phyloP scores from a whole-genome alignment of 2,888 invertebrate genomes.

The Coleophora deauratella region DNA sequence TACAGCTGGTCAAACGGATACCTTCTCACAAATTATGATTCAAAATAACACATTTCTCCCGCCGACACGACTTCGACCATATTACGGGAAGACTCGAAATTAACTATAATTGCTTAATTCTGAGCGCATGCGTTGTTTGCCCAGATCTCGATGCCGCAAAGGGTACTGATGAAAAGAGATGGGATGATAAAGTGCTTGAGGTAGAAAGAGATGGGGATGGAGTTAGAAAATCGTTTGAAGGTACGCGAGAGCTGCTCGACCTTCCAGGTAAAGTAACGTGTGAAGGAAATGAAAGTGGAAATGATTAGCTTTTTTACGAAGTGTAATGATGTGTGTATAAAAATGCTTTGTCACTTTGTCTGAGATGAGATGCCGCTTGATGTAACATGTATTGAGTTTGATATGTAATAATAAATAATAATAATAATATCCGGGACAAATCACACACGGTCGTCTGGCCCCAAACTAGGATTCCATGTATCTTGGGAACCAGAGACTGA shows the following conservation, averaged over 20 bases:
- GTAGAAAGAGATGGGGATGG: constrained; percentile 33
- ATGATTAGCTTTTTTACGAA: constrained; percentile 18
- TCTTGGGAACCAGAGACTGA: too few species aligned
- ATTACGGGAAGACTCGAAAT: constrained; percentile 67
- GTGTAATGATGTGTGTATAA: background rate
- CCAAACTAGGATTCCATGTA: too few species aligned
- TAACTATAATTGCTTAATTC: constrained; percentile 75
- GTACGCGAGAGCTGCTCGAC: constrained; percentile 33
- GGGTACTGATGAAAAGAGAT: constrained; percentile 32
- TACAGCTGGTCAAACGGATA: constrained; percentile 69
- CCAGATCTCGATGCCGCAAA: constrained; percentile 45
- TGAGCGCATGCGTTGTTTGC: constrained; percentile 55
- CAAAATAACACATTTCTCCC: constrained; percentile 69
- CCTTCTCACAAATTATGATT: constrained; percentile 72
- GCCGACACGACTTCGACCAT: constrained; percentile 55
- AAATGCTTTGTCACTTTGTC: constrained; percentile 28
- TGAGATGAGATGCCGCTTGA: constrained; percentile 5
- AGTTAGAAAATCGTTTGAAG: constrained; percentile 20
- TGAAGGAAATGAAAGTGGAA: constrained; percentile 55
- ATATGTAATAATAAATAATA: too few species aligned
- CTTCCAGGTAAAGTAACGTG: constrained; percentile 62
- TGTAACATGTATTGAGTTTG: too few species aligned
- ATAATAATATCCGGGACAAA: too few species aligned
- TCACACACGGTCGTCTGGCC: too few species aligned
- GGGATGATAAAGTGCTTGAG: constrained; percentile 22